These are phyloP conservation scores for Chaetogeoica ovagalla DNA, from an alignment of 2,888 invertebrate genomes.

Conservation along the genomic window DNA sequence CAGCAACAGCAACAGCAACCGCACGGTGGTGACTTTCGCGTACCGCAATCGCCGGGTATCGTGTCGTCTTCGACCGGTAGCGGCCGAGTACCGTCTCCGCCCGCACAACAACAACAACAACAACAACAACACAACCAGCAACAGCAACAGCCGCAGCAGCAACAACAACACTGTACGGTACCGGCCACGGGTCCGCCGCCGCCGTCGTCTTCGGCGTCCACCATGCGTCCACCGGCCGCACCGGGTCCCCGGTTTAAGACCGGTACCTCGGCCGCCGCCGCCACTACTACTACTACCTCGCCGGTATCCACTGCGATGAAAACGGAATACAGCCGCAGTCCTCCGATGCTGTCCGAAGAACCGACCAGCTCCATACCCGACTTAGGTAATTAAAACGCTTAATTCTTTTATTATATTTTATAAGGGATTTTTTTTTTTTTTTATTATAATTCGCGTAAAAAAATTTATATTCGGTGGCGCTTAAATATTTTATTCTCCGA, in stretches of 20 bases:
- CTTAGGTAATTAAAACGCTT: constrained; percentile 55
- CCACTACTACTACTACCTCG: constrained; percentile 52
- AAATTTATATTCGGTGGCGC: too few species aligned
- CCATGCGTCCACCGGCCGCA: constrained; percentile 58
- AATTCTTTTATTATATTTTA: too few species aligned
- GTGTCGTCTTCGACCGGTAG: constrained; percentile 58
- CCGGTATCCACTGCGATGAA: constrained; percentile 39
- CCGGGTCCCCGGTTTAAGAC: constrained; percentile 56
- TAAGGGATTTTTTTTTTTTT: background rate
- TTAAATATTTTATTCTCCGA: background rate
- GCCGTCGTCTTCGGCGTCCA: constrained; percentile 53
- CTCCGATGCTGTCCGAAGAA: constrained; percentile 55
- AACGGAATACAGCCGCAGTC: constrained; percentile 51
- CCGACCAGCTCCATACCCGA: constrained; percentile 58
- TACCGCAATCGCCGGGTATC: constrained; percentile 58
- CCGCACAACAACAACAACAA: constrained; percentile 58
- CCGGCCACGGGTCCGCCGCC: constrained; percentile 2
- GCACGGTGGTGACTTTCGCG: constrained; percentile 45
- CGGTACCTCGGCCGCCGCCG: constrained; percentile 54
- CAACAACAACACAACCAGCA: constrained; percentile 54
- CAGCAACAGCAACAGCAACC: constrained; percentile 13
- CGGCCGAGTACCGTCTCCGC: constrained; percentile 55
- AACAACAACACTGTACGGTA: constrained; percentile 55
- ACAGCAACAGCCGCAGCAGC: constrained; percentile 52
- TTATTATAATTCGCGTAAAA: too few species aligned